A percentile compares a stretch with the other conserved stretches of the same genome.
These are phyloP conservation scores for Apostichopus japonicus DNA, from an alignment of 35 echinoderm and acorn worm genomes.

Conservation along the genomic window DNA sequence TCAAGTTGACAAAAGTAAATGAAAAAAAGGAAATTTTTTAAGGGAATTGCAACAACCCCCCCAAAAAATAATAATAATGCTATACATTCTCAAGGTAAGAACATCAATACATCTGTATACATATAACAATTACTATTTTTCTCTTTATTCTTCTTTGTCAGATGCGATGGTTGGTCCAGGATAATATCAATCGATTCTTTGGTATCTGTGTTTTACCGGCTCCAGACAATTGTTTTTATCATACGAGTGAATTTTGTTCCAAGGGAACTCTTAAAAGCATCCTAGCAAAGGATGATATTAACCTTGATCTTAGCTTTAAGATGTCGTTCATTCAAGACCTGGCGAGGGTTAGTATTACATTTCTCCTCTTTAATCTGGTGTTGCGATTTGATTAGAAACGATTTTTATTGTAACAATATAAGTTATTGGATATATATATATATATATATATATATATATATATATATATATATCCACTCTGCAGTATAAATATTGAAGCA, in stretches of 20 bases:
- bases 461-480: too few species aligned
- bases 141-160: slow-evolving; percentile 14
- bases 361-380: background rate
- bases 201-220: slow-evolving; percentile 82
- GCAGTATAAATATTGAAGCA: too few species aligned
- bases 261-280: slow-evolving; percentile 82
- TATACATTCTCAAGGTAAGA: too few species aligned
- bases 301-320: slow-evolving; percentile 92
- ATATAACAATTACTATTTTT: background rate
- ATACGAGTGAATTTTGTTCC: slow-evolving; percentile 81
- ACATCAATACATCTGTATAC: too few species aligned
- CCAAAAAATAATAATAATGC: too few species aligned
- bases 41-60: too few species aligned
- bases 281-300: slow-evolving; percentile 86
- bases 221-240: slow-evolving; percentile 79
- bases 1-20: too few species aligned
- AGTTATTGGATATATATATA: too few species aligned
- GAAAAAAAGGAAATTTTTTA: too few species aligned
- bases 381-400: background rate
- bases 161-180: slow-evolving; percentile 92
- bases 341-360: slow-evolving; percentile 74
- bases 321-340: slow-evolving; percentile 89
- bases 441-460: too few species aligned
- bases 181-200: slow-evolving; percentile 90
- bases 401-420: background rate